A percentile compares a stretch with the other conserved stretches of the same genome.
Evolutionary conservation across 2,888 invertebrate species (phyloP).

Genomic region (Oligia latruncula): DNA sequence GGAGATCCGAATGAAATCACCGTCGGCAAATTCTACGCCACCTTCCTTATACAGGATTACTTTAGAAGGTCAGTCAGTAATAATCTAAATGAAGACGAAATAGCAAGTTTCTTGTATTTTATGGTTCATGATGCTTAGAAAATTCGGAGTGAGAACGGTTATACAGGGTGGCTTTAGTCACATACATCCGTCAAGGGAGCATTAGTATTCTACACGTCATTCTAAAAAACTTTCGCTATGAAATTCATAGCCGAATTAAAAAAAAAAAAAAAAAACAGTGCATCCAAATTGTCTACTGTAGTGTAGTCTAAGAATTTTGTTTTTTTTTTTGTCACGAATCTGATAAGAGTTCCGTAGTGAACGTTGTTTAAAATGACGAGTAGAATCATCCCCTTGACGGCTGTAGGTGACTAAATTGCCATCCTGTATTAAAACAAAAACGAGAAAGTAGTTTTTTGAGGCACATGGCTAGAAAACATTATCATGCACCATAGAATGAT

Average conservation of each 20-base stretch:
- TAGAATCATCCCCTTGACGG: too few species aligned
- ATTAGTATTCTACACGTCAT: too few species aligned
- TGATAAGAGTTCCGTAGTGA: too few species aligned
- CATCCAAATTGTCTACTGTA: too few species aligned
- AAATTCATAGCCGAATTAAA: too few species aligned
- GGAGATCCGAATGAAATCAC: slow-evolving; percentile 99
- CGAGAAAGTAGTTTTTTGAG: not conserved
- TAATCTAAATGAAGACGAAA: slow-evolving; percentile 2
- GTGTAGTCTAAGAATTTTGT: too few species aligned
- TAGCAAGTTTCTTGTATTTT: not conserved
- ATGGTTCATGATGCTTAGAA: slow-evolving; percentile 24
- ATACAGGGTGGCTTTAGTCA: not conserved
- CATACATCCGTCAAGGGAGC: too few species aligned
- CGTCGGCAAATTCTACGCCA: slow-evolving; percentile 99
- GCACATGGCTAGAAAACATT: not conserved
- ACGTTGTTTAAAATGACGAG: too few species aligned
- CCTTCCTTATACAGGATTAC: slow-evolving; percentile 99
- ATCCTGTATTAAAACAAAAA: not conserved
- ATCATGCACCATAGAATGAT: slow-evolving; percentile 21
- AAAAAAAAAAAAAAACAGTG: too few species aligned
- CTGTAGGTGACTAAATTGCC: too few species aligned
- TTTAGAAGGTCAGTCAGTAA: slow-evolving; percentile 93
- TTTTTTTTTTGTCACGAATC: too few species aligned
- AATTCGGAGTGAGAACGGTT: not conserved
- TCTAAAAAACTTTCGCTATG: too few species aligned